Base-by-base conservation (phyloP, 2,113 vertebrate species). In the Lamprotornis superbus region DNA sequence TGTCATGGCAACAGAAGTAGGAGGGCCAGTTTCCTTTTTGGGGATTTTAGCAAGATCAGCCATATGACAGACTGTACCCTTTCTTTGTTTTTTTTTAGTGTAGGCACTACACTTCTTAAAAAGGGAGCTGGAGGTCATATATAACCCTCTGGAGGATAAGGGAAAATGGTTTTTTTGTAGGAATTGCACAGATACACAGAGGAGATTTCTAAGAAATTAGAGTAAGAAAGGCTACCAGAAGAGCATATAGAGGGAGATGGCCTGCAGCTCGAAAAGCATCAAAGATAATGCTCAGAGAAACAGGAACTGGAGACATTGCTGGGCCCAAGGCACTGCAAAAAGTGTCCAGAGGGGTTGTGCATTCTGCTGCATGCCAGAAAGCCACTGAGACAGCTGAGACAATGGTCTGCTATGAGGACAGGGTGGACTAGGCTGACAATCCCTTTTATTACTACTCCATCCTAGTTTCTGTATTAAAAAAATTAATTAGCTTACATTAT, bases 1-100 rank as follows among this genome's bases (percentile, higher is more conserved):
- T 91, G 91, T 89, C 89, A 87, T 91, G 56, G 81, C 64, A 93
- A 95, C 83, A 59, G 76, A 70, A 89, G n/a, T n/a, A 88, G 75
- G 25, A 87, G 25, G 19, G 76, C 28, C 1, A 2, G 35, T 67
- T 90, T 80, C 63, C 12, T 65, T 83, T 89, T 44, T 52, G 67
- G 90, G 60, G 39, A 61, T 75, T 93, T 89, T 46, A 91, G 17
- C 56, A 61, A 81, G 28, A 89, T n/a, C 40, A 83, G 33, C n/a
- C 18, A 12, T 47, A 50, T 71, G 49, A 85, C 55, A 77, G 39
- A 60, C 61, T 47, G 30, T 23, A 82, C 5, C 4, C 35, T 55
- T 73, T 27, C 7, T 75, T 60, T 60, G 33, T 6, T 25, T 12
- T 44, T 71, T 44, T 69, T 64, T 23, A 18, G 11, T 37, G n/a